Base-by-base conservation (phyloP, 2,888 invertebrate species). In the Zele albiditarsus region DNA sequence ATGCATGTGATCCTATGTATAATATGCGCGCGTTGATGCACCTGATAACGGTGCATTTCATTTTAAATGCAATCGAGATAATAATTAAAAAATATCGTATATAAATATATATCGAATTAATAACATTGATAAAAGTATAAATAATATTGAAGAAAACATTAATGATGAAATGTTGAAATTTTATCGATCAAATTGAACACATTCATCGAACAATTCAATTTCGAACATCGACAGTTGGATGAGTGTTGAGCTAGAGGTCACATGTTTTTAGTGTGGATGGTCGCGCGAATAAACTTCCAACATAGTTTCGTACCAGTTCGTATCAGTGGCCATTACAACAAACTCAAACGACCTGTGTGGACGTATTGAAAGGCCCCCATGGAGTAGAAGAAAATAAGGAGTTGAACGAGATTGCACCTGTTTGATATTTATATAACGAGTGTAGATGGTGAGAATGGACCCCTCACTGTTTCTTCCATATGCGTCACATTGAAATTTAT, bases 291-390 rank as follows among this genome's bases (percentile, higher is more conserved):
- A 71, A 71, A 46, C 65, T 66, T 46, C n/a, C 53, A 71, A 75
- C 66, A 38, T 38, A 71, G 75, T 71, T 75, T 66, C 75, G 71
- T 75, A 65, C 66, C 68, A 71, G 71, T 73, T 63, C 66, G 77
- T 75, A 74, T 75, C 78, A 71, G 75, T 69, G 70, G 77, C 75
- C 77, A 77, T 78, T 71, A 70, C 67, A 71, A 73, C 77, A 63
- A 77, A 73, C 74, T 74, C 49, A 62, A 69, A 72, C 65, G 71
- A 71, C 49, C 60, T 46, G 62, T 62, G 46, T 71, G 53, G 49
- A 71, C 63, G 31, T 46, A 42, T 33, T 63, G 14, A 60, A 60
- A 31, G 33, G 62, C 60, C 27, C 38, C 46, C 25, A 27, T 12
- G 6, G 73, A n/a, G 38, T n/a, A 25, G 2, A 57, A 23, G 27